These are phyloP conservation scores for Phoebastria nigripes DNA, from an alignment of 2,797 vertebrate species.

Conservation along the genomic window DNA sequence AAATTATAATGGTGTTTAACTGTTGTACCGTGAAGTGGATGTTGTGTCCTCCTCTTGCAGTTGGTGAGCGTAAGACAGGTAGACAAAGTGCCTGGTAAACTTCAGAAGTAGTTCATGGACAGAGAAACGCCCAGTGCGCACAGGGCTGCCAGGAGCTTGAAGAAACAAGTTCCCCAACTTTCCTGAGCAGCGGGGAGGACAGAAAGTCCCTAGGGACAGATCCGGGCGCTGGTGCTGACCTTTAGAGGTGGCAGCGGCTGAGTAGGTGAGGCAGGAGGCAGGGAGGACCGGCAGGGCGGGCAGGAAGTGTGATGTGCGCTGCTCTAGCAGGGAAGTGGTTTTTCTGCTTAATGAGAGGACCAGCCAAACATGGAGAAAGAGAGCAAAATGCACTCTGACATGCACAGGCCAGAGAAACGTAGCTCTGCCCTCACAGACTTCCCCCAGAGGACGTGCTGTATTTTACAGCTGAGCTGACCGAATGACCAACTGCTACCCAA, in stretches of 20 bases:
- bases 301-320: not conserved
- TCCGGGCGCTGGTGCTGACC: not conserved
- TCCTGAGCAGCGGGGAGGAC: not conserved
- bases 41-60: not conserved
- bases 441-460: not conserved
- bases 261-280: not conserved
- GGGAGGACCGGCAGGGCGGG: not conserved
- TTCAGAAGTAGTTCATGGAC: not conserved
- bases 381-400: not conserved
- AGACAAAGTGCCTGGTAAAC: not conserved
- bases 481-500: not conserved
- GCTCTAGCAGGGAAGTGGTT: slow-evolving; percentile 15
- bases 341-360: not conserved
- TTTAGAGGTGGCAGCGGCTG: not conserved
- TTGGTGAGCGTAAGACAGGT: not conserved
- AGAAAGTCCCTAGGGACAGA: not conserved
- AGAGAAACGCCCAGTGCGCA: not conserved
- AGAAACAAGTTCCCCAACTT: not conserved
- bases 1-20: not conserved
- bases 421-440: not conserved
- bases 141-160: not conserved
- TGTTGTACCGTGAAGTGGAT: not conserved
- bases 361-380: not conserved
- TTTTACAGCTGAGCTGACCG: not conserved
- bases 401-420: not conserved